phyloP scores from a whole-genome alignment of 2,888 invertebrate species.

The Amphipoea oculea region DNA sequence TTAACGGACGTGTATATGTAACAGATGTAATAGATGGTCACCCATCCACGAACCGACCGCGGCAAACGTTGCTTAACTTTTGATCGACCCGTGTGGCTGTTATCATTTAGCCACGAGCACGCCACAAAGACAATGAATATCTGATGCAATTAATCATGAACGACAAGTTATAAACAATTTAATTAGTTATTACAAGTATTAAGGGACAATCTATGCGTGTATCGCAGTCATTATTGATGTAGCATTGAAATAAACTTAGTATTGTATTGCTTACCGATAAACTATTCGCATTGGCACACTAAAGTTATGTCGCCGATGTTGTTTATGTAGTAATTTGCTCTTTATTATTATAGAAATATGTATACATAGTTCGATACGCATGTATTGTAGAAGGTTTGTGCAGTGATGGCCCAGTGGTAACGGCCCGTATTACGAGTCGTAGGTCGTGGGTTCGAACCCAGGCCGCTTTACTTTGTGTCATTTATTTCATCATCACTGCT shows the following conservation, averaged over 20 bases:
- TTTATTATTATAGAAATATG: not conserved
- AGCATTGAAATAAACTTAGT: slow-evolving; percentile 33
- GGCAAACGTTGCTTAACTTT: not conserved
- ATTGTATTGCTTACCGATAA: slow-evolving; percentile 40
- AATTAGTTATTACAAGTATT: slow-evolving; percentile 38
- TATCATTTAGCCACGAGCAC: not conserved
- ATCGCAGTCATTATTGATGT: slow-evolving; percentile 21
- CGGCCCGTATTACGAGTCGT: too few species aligned
- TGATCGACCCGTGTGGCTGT: not conserved
- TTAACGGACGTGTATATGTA: not conserved
- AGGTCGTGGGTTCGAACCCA: not conserved
- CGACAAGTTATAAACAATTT: slow-evolving; percentile 34
- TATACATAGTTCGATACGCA: not conserved
- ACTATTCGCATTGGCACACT: slow-evolving; percentile 46
- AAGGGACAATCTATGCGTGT: slow-evolving; percentile 32
- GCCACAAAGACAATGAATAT: not conserved
- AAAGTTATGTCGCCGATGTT: slow-evolving; percentile 24
- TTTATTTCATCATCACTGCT: not conserved
- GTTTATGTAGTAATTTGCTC: slow-evolving; percentile 22
- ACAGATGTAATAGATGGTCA: not conserved
- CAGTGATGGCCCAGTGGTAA: too few species aligned
- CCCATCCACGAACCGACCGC: not conserved
- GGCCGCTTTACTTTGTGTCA: not conserved
- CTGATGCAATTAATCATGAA: slow-evolving; percentile 38
- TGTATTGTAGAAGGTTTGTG: not conserved